Evolutionary conservation across 1,140 invertebrate genomes (phyloP).

Genomic region (Drosophila grimshawi): DNA sequence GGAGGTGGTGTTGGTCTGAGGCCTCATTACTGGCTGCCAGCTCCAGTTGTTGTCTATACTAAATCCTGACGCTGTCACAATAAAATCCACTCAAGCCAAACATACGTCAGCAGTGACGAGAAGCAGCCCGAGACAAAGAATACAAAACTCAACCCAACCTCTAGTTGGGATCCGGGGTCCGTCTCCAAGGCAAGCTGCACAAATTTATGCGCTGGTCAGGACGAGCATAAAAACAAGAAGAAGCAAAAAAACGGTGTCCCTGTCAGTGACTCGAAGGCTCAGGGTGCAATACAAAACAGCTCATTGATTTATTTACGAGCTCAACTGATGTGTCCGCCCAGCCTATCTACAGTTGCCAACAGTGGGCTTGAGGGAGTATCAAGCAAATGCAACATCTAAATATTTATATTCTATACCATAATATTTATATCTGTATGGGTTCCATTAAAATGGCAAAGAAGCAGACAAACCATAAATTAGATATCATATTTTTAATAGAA

Average conservation of each 20-base stretch:
- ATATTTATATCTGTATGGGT: no score
- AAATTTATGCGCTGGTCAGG: slow-evolving; percentile 70
- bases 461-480: no score
- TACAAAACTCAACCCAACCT: slow-evolving; percentile 10
- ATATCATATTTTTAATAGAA: no score
- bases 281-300: slow-evolving; percentile 72
- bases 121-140: slow-evolving; percentile 23
- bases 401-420: not conserved
- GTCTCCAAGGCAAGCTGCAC: slow-evolving; percentile 55
- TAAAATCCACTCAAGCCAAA: slow-evolving; percentile 82
- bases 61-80: slow-evolving; percentile 80
- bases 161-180: slow-evolving; percentile 6
- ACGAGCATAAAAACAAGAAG: not conserved
- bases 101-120: slow-evolving; percentile 76
- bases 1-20: slow-evolving; percentile 6
- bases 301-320: slow-evolving; percentile 83
- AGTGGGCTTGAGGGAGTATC: slow-evolving; percentile 27
- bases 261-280: slow-evolving; percentile 63
- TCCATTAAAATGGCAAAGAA: no score
- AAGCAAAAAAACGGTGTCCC: slow-evolving; percentile 35
- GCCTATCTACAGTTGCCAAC: slow-evolving; percentile 14
- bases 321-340: slow-evolving; percentile 54
- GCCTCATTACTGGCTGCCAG: slow-evolving; percentile 75
- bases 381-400: slow-evolving; percentile 14
- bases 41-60: slow-evolving; percentile 71